These are phyloP conservation scores for Drosophila nr. fundita DNA, from an alignment of 2,888 invertebrate genomes.

Conservation along the genomic window DNA sequence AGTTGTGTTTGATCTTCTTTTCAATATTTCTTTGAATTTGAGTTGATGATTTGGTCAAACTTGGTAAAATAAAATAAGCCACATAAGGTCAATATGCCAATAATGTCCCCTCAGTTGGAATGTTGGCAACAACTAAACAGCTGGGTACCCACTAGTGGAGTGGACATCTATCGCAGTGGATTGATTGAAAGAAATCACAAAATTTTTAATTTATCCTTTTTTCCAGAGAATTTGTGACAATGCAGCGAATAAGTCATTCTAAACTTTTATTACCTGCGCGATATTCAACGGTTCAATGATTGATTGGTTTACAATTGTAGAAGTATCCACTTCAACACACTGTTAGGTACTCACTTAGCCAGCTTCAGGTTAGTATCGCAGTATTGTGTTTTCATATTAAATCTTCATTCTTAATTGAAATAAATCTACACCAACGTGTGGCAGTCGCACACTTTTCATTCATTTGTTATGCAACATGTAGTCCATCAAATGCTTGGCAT, in stretches of 20 bases:
- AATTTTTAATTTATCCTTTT: not conserved
- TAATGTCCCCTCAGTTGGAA: not conserved
- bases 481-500: slow-evolving; percentile 17
- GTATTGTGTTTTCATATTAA: not conserved
- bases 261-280: not conserved
- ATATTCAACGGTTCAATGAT: not conserved
- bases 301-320: not conserved
- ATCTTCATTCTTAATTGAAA: not conserved
- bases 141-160: not conserved
- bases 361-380: not conserved
- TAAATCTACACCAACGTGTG: not conserved
- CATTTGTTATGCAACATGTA: slow-evolving; percentile 20
- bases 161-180: not conserved
- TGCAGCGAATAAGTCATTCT: not conserved
- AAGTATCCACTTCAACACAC: not conserved
- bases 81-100: not conserved
- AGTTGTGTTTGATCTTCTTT: slow-evolving; percentile 25
- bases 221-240: not conserved
- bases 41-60: slow-evolving; percentile 4
- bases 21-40: slow-evolving; percentile 1
- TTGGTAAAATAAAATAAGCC: not conserved
- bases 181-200: not conserved
- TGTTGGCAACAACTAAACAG: not conserved
- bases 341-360: not conserved
- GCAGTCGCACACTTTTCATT: slow-evolving; percentile 11